phyloP scores from a whole-genome alignment of 1,140 invertebrate genomes.

The Eumaeus atala region DNA sequence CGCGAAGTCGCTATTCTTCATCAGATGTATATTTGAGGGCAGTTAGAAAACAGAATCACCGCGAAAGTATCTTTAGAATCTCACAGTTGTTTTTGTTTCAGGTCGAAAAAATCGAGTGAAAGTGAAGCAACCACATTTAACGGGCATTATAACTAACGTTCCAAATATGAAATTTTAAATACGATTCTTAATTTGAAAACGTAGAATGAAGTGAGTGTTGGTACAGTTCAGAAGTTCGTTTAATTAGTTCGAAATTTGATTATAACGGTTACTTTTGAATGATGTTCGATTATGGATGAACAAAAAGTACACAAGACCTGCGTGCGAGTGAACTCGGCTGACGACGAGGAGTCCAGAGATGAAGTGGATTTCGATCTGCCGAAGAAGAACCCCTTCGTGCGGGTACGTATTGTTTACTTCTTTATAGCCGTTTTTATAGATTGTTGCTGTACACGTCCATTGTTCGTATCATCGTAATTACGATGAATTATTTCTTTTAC shows the following conservation, averaged over 20 bases:
- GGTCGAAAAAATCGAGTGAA: constrained; percentile 11
- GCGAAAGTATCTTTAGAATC: constrained; percentile 2
- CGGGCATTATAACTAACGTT: constrained; percentile 5
- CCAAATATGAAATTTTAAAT: constrained; percentile 18
- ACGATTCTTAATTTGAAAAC: not conserved
- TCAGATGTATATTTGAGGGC: not conserved
- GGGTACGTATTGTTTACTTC: constrained; percentile 40
- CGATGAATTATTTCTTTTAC: no score
- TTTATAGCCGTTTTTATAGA: no score
- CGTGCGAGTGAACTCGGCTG: constrained; percentile 59
- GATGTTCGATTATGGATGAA: constrained; percentile 49
- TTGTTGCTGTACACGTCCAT: no score
- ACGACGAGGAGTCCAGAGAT: constrained; percentile 55
- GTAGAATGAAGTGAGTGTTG: not conserved
- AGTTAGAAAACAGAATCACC: constrained; percentile 2
- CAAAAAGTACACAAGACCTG: constrained; percentile 56
- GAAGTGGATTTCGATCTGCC: constrained; percentile 58
- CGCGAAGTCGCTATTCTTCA: not conserved
- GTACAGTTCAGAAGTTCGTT: not conserved
- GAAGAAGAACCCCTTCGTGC: constrained; percentile 65
- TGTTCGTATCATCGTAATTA: no score
- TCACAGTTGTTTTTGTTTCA: constrained; percentile 11
- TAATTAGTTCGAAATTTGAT: no score
- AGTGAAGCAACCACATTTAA: constrained; percentile 7
- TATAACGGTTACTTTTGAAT: constrained; percentile 33